Conservation (phyloP, 2,113 vertebrate genomes). For the Nicator chloris region DNA sequence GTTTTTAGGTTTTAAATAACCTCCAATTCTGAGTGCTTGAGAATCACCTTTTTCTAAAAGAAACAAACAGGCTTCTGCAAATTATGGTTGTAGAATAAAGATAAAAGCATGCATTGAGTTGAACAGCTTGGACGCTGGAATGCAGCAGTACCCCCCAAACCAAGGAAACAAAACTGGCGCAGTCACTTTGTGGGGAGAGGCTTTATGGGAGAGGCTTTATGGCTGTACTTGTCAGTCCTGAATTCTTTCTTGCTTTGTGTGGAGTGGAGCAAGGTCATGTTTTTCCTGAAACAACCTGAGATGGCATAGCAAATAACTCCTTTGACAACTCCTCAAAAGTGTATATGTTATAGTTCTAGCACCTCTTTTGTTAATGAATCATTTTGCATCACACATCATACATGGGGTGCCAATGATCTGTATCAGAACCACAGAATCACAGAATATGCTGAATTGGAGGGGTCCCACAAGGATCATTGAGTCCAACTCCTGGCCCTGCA, state of each 20-base stretch:
- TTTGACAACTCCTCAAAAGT: background rate
- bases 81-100: background rate
- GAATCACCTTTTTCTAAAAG: background rate
- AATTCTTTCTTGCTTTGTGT: background rate
- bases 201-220: background rate
- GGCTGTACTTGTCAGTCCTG: background rate
- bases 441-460: background rate
- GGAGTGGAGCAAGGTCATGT: background rate
- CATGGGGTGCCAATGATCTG: background rate
- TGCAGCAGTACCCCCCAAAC: background rate
- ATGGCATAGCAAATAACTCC: background rate
- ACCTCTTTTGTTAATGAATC: background rate
- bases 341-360: background rate
- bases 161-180: background rate
- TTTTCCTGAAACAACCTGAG: background rate
- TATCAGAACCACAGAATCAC: background rate
- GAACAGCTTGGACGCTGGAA: background rate
- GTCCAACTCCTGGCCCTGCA: too few species aligned
- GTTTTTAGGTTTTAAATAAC: background rate
- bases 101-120: background rate
- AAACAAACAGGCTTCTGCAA: background rate
- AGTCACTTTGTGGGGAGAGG: background rate
- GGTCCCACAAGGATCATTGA: background rate
- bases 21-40: background rate
- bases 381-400: background rate